These are phyloP conservation scores for Ostrea edulis DNA, from an alignment of 1,140 invertebrate genomes.

Conservation along the genomic window DNA sequence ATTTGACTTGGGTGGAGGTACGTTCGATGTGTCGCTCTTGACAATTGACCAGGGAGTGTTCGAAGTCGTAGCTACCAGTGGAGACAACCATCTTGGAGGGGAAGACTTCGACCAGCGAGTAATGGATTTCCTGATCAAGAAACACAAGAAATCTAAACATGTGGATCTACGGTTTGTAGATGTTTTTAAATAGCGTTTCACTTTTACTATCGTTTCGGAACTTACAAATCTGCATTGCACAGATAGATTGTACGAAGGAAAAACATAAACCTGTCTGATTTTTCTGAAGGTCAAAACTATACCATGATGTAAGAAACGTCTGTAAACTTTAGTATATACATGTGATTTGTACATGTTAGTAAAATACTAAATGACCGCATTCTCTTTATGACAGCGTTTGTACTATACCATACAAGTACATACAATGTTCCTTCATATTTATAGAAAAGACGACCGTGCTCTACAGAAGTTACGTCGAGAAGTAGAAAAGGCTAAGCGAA, in stretches of 20 bases:
- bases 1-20: slow-evolving; percentile 99
- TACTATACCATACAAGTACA: background rate
- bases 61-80: slow-evolving; percentile 96
- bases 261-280: too few species aligned
- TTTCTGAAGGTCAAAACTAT: too few species aligned
- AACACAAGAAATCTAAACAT: slow-evolving; percentile 99
- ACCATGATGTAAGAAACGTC: too few species aligned
- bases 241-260: too few species aligned
- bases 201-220: too few species aligned
- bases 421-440: background rate
- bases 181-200: background rate
- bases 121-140: slow-evolving; percentile 98
- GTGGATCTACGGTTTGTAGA: slow-evolving; percentile 87
- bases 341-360: background rate
- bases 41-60: slow-evolving; percentile 98
- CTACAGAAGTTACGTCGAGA: slow-evolving; percentile 97
- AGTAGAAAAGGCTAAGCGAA: slow-evolving; percentile 98
- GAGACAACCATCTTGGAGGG: slow-evolving; percentile 96
- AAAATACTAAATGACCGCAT: background rate
- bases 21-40: slow-evolving; percentile 98
- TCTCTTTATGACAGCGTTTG: background rate
- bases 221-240: too few species aligned
- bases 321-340: too few species aligned
- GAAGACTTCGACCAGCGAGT: slow-evolving; percentile 99
- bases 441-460: slow-evolving; percentile 92